Base-by-base conservation (phyloP, 2,888 invertebrate genomes). In the Trilocha varians region DNA sequence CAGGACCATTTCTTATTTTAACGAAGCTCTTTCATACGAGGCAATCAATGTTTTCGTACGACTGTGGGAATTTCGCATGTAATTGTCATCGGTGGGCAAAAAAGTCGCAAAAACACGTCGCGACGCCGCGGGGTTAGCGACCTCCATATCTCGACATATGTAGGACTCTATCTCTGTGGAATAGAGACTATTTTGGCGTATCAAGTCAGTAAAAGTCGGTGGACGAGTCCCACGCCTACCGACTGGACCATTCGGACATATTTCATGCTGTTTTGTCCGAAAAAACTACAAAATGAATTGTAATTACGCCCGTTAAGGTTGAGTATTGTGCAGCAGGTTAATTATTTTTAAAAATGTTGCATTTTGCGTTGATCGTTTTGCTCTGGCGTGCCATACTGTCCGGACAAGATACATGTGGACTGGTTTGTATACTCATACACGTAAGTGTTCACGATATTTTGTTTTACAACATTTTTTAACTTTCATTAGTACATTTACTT, bases 191-290 rank as follows among this genome's bases (percentile, higher is more conserved):
- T 65, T 73, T 70, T 78, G 49, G 61, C 44, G 48, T 52, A 59
- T 51, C 61, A 47, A 48, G 45, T 50, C 54, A 47, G 63, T 59
- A 64, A 65, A 59, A 52, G 70, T 59, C 52, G 61, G 62, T 61
- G 62, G 65, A 73, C 71, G 70, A 79, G 79, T 79, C 80, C 79
- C 79, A 79, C 80, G 79, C 83, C 80, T 80, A 78, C 83, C 68
- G 60, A 65, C 62, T 71, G 78, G 71, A 77, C 25, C 76, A 75
- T 70, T 73, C 72, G 64, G 67, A 71, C 78, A 78, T 82, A 83
- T 78, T 78, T 83, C 78, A 79, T 75, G 65, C 65, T 50, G 62
- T 71, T 71, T 73, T 70, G 66, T 62, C 53, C 54, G 47, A 43
- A 43, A 34, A 45, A 57, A 54, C 49, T 47, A 53, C 49, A 65